Base-by-base conservation (phyloP, 2,113 vertebrate genomes). In the Burhinus bistriatus region DNA sequence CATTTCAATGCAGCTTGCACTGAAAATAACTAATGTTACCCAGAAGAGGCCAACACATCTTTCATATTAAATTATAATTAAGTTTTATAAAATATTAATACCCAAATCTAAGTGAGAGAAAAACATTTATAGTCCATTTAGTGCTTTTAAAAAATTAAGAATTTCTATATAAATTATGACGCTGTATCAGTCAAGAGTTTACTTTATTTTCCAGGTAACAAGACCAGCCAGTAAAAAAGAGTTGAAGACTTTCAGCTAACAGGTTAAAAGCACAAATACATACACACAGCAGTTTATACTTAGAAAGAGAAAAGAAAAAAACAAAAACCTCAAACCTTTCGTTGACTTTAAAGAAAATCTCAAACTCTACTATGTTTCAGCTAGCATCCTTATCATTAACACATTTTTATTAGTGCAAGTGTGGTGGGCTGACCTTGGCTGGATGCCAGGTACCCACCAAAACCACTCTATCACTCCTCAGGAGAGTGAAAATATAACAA, bases 71-170 rank as follows among this genome's bases (percentile, higher is more conserved):
- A 79, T 84, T 75, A 75, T 59, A 90, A 91, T 78, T 68, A 85
- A 70, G 9, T 42, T 76, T 80, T 72, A 92, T 83, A 64, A 96
- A 94, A 79, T 88, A 77, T 80, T 90, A 90, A 86, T 77, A 49
- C 8, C 8, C 25, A 73, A 86, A 92, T 18, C 34, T 69, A 82
- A 82, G 20, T 45, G n/a, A 76, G 17, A 92, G 29, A 83, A 79
- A 93, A 88, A 42, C 8, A 58, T 58, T 70, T 66, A 29, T 49
- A 66, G 25, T 72, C 59, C 47, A 49, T 81, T 54, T 75, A 82
- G 4, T 25, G 11, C 11, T 88, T 86, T 80, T 15, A 65, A 92
- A 93, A 70, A 45, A 34, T 30, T 71, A 64, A 52, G 9, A 79
- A 38, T 52, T 82, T 87, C 8, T 87, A 29, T 65, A 49, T 70